Percentiles rank a stretch among this genome's conserved stretches.
Evolutionary conservation across 2,888 invertebrate genomes (phyloP).

Genomic region (Sphecodes monilicornis): DNA sequence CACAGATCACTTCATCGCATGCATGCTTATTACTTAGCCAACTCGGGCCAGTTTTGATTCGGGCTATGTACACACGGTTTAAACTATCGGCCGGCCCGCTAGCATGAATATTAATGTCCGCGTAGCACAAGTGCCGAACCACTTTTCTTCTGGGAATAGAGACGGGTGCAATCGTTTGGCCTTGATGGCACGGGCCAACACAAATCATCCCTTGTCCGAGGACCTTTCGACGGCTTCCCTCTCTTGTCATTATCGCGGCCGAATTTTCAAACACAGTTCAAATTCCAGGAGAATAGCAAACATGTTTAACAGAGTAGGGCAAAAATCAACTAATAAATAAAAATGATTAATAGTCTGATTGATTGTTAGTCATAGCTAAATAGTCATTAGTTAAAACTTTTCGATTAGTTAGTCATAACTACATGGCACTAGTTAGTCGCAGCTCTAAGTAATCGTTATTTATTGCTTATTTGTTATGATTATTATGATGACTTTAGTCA

Average conservation of each 20-base stretch:
- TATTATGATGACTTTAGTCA: too few species aligned
- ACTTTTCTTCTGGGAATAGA: slow-evolving; percentile 59
- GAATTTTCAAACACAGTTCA: neutral
- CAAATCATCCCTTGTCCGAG: slow-evolving; percentile 17
- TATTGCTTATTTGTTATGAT: too few species aligned
- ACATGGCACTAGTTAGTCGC: too few species aligned
- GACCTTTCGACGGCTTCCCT: slow-evolving; percentile 2
- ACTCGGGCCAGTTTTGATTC: slow-evolving; percentile 63
- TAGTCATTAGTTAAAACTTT: too few species aligned
- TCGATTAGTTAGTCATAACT: too few species aligned
- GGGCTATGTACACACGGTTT: slow-evolving; percentile 47
- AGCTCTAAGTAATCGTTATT: too few species aligned
- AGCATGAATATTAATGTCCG: slow-evolving; percentile 69
- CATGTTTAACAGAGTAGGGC: too few species aligned
- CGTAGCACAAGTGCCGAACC: slow-evolving; percentile 23
- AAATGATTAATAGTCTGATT: too few species aligned
- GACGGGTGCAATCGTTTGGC: slow-evolving; percentile 48
- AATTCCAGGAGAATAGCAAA: too few species aligned
- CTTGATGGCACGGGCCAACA: slow-evolving; percentile 39
- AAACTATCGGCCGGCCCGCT: slow-evolving; percentile 31
- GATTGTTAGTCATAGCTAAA: too few species aligned
- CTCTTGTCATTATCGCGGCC: neutral
- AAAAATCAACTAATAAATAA: too few species aligned
- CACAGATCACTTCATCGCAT: slow-evolving; percentile 81
- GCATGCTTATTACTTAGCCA: slow-evolving; percentile 77